A percentile compares a stretch with the other conserved stretches of the same genome.
Conservation (phyloP, 1,140 invertebrate genomes). For the Caenorhabditis elegans region WBcel235 BX284605.5:347001-347500, state of each 20-base stretch:
- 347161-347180: background rate
- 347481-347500: background rate
- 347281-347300: background rate
- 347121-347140: background rate
- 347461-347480: background rate
- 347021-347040: background rate
- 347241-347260: background rate
- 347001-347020: too few species aligned
- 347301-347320: background rate
- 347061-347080: conserved; percentile 12
- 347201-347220: background rate
- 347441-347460: background rate
- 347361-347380: background rate
- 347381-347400: background rate
- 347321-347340: background rate
- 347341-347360: background rate
- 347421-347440: background rate
- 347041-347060: background rate
- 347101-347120: background rate
- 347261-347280: background rate
- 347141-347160: background rate
- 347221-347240: conserved; percentile 9
- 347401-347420: background rate
- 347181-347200: background rate
- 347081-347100: background rate